Base-by-base conservation (phyloP, 2,113 vertebrate genomes). In the Oncorhynchus keta region DNA sequence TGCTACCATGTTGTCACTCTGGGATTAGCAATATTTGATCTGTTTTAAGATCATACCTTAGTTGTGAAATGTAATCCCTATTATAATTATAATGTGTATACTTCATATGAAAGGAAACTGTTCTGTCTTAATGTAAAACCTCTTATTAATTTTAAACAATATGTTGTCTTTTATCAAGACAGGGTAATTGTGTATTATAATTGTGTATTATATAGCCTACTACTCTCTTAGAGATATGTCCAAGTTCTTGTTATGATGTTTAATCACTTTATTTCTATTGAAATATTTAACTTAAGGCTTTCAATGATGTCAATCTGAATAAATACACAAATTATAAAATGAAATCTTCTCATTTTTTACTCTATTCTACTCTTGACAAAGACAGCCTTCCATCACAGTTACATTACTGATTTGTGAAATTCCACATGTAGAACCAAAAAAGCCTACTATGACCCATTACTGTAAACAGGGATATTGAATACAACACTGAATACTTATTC, bases 101-200 rank as follows among this genome's bases (percentile, higher is more conserved):
- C 26, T 30, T 9, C 9, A 68, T 1, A 35, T 28, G 26, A 9
- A 9, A 64, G 14, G 24, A 62, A 62, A 8, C 35, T 1, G 12
- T 16, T 51, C 3, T 51, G 1, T 51, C 49, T 51, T 16, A 51
- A 1, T 28, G 64, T 65, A 13, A 26, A 66, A 66, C 64, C 13
- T 68, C 1, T 18, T 71, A 24, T 71, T 71, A 8, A 55, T 70
- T 11, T 48, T 22, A 24, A 4, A 70, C 68, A 64, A 39, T 18
- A 57, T 32, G 11, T 65, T 75, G 73, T 86, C 79, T 84, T 75
- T 81, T 48, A 71, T 77, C 49, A 75, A 82, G 84, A 83, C 74
- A 48, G 14, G 26, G 26, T 72, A 2, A 45, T 13, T 73, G 59
- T 66, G 28, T 18, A 22, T 32, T 76, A 30, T 72, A 2, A 45